These are phyloP conservation scores for Todus mexicanus DNA, from an alignment of 2,797 vertebrate genomes.

Conservation along the genomic window DNA sequence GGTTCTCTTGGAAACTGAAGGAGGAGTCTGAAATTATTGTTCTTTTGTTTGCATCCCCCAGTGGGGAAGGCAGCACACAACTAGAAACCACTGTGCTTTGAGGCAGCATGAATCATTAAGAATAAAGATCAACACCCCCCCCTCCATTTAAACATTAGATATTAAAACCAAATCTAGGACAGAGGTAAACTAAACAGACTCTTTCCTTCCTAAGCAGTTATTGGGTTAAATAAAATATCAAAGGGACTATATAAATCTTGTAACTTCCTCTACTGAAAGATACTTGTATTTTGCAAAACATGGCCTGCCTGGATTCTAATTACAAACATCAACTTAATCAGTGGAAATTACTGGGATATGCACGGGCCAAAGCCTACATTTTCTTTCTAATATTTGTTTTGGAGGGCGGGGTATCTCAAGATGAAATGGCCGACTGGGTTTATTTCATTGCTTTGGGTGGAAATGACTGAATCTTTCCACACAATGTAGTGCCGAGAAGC, in stretches of 20 bases:
- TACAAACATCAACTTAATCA: background rate
- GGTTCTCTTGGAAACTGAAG: slow-evolving; percentile 69
- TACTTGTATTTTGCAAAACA: background rate
- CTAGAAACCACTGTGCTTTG: slow-evolving; percentile 56
- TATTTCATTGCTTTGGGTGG: slow-evolving; percentile 9
- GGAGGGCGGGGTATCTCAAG: slow-evolving; percentile 15
- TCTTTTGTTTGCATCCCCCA: slow-evolving; percentile 70
- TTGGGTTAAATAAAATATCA: slow-evolving; percentile 22
- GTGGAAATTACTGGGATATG: background rate
- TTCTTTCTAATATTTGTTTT: slow-evolving; percentile 10
- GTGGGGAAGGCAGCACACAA: slow-evolving; percentile 64
- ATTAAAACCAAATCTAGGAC: slow-evolving; percentile 37
- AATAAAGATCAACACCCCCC: slow-evolving; percentile 27
- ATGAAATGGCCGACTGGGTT: slow-evolving; percentile 49
- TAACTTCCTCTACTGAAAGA: background rate
- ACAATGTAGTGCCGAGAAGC: background rate
- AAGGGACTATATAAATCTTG: background rate
- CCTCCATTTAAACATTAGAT: slow-evolving; percentile 2
- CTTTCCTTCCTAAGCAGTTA: background rate
- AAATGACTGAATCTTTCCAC: slow-evolving; percentile 31
- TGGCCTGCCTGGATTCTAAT: background rate
- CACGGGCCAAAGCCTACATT: background rate
- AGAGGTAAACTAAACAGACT: slow-evolving; percentile 30
- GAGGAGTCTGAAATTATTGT: slow-evolving; percentile 71
- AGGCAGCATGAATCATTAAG: slow-evolving; percentile 47